Evolutionary conservation across 2,797 vertebrate genomes (phyloP).

Genomic region (Onychomys leucogaster): DNA sequence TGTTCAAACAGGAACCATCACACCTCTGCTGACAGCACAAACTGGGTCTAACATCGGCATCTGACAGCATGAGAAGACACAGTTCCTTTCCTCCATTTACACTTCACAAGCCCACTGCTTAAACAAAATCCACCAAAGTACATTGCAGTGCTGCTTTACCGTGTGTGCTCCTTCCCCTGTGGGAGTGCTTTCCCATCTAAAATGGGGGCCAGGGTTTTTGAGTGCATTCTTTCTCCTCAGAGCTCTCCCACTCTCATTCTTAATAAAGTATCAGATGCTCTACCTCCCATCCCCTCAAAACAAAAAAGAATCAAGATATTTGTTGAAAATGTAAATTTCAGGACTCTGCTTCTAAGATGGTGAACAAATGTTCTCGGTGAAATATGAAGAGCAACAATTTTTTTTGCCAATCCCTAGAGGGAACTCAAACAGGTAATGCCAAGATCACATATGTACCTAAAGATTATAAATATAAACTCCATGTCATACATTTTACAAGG

Average conservation of each 20-base stretch:
- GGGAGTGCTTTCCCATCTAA: neutral
- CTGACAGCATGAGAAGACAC: neutral
- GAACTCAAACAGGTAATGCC: neutral
- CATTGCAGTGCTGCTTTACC: neutral
- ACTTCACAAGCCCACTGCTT: neutral
- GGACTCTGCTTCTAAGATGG: neutral
- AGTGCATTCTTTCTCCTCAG: neutral
- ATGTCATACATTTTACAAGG: neutral
- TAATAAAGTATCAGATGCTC: neutral
- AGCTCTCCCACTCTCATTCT: neutral
- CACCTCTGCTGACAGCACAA: neutral
- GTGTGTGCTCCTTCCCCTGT: neutral
- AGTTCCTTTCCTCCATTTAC: slow-evolving; percentile 8
- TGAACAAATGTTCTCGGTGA: neutral
- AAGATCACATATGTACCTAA: neutral
- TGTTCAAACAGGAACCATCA: slow-evolving; percentile 14
- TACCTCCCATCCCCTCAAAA: neutral
- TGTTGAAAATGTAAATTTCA: slow-evolving; percentile 44
- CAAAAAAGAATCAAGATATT: neutral
- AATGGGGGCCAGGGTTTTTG: neutral
- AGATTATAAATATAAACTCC: neutral
- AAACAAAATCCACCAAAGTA: neutral
- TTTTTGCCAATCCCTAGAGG: neutral
- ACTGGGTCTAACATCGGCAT: neutral
- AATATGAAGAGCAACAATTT: neutral